A percentile compares a stretch with the other conserved stretches of the same genome.
These are phyloP conservation scores for Isotomurus palustris DNA, from an alignment of 2,888 invertebrate species.

Conservation along the genomic window DNA sequence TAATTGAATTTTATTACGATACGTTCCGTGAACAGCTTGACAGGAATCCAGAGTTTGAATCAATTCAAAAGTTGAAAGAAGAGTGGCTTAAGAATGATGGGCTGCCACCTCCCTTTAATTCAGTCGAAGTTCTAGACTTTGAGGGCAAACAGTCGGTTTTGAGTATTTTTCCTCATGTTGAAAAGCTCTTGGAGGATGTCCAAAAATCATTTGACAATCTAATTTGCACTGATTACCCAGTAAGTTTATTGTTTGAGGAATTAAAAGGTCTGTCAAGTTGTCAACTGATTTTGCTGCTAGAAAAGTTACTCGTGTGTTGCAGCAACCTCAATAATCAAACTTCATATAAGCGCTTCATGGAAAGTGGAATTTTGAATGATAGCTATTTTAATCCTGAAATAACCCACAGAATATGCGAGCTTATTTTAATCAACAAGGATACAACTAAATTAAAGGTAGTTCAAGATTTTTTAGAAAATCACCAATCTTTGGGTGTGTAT, in stretches of 20 bases:
- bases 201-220: not conserved
- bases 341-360: constrained; percentile 1
- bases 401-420: constrained; percentile 52
- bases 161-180: constrained; percentile 3
- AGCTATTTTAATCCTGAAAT: constrained; percentile 47
- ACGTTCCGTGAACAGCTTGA: constrained; percentile 16
- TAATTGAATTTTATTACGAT: constrained; percentile 47
- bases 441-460: constrained; percentile 46
- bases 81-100: constrained; percentile 14
- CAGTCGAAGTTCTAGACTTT: not conserved
- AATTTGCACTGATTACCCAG: not conserved
- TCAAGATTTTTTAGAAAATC: constrained; percentile 48
- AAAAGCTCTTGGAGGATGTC: not conserved
- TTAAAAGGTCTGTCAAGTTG: not conserved
- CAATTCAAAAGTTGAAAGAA: constrained; percentile 3
- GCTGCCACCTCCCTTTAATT: constrained; percentile 15
- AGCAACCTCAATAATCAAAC: too few relatives aligned
- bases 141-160: not conserved
- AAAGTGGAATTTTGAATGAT: not conserved
- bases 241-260: too few relatives aligned
- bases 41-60: not conserved
- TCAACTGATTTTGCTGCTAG: constrained; percentile 18
- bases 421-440: constrained; percentile 49
- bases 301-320: too few relatives aligned
- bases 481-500: constrained; percentile 53